phyloP scores from a whole-genome alignment of 2,113 vertebrate species.

The Eolophus roseicapilla region DNA sequence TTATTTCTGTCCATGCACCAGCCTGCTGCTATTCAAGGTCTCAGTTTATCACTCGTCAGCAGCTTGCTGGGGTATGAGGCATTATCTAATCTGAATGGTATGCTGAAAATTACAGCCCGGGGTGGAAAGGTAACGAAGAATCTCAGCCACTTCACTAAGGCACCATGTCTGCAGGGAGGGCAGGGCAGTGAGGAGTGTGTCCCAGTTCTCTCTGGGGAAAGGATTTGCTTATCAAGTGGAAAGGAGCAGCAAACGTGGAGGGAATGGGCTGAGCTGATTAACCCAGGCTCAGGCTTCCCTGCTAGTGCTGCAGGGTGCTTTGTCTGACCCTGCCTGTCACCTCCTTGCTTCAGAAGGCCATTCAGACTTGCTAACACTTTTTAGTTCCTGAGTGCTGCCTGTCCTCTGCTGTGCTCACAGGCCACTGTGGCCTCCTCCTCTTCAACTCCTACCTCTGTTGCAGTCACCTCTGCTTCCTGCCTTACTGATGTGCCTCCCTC shows the following conservation, averaged over 20 bases:
- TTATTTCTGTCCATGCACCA: neutral
- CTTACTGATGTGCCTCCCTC: neutral
- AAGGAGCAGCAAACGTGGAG: neutral
- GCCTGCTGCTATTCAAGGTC: neutral
- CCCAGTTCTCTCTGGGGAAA: neutral
- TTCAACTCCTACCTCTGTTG: neutral
- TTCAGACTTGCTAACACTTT: neutral
- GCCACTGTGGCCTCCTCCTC: neutral
- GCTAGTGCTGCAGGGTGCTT: neutral
- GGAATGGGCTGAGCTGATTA: neutral
- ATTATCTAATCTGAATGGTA: slow-evolving; percentile 30
- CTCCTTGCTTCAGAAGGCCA: neutral
- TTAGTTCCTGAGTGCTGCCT: neutral
- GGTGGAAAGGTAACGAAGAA: neutral
- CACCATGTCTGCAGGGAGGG: neutral
- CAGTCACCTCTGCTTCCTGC: neutral
- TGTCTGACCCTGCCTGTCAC: neutral
- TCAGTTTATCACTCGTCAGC: neutral
- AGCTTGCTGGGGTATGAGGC: neutral
- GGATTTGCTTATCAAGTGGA: neutral
- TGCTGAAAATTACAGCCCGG: neutral
- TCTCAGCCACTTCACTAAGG: neutral
- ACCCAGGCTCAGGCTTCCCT: neutral
- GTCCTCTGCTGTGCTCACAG: neutral
- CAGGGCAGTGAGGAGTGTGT: neutral